These are phyloP conservation scores for Drosophila vallismaia DNA, from an alignment of 2,888 invertebrate species.

Conservation along the genomic window DNA sequence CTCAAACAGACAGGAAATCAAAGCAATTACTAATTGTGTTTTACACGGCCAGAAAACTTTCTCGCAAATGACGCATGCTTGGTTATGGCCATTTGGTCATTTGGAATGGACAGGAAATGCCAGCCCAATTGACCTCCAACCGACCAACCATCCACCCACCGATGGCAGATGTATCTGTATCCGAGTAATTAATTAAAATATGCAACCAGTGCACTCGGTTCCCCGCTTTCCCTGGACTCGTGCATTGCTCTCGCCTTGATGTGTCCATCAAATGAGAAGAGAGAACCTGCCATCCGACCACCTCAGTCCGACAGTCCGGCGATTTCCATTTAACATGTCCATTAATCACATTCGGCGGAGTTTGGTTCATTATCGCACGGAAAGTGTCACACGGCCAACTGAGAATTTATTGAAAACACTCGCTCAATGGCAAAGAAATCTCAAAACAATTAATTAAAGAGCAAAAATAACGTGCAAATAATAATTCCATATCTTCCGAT, in stretches of 20 bases:
- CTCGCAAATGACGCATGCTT: conserved; percentile 48
- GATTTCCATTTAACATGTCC: conserved; percentile 52
- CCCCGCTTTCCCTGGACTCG: conserved; percentile 37
- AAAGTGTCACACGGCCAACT: conserved; percentile 64
- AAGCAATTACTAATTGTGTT: conserved; percentile 53
- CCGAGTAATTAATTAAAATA: conserved; percentile 64
- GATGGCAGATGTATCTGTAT: conserved; percentile 34
- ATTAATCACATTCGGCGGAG: conserved; percentile 68
- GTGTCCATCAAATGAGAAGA: conserved; percentile 24
- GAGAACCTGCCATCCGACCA: conserved; percentile 20
- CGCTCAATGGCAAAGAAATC: conserved; percentile 44
- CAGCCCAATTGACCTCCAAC: conserved; percentile 55
- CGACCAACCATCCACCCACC: neutral
- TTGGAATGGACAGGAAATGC: conserved; percentile 59
- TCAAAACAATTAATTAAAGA: conserved; percentile 24
- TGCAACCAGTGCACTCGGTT: conserved; percentile 37
- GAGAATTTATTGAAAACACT: conserved; percentile 70
- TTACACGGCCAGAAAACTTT: conserved; percentile 35
- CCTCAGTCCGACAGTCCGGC: conserved; percentile 52
- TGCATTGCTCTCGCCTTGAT: conserved; percentile 56
- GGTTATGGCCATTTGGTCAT: conserved; percentile 27
- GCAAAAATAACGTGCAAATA: conserved; percentile 19
- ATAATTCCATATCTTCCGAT: conserved; percentile 32
- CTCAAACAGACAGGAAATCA: conserved; percentile 63
- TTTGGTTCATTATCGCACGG: conserved; percentile 63